Evolutionary conservation across 2,888 invertebrate species (phyloP), one percentile per base, ranked within the genome.

Genomic region (Ophion obscuratus): DNA sequence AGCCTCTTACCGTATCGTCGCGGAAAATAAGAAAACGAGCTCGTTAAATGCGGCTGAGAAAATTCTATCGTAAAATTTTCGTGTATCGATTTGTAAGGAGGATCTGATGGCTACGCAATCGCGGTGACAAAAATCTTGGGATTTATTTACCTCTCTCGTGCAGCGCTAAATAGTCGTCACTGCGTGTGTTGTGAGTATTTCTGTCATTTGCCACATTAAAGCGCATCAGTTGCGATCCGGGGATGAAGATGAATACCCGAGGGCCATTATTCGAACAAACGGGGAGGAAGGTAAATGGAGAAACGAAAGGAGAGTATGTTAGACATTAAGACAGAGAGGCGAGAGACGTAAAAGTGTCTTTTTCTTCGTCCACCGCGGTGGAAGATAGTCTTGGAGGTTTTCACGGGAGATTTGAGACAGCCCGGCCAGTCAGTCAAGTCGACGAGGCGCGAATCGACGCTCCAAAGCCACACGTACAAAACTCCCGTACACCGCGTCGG

Each of bases 401-500:
- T 87, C 87, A 88, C 84, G 86, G 84, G 71, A 87, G 86, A 85
- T 87, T 86, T 87, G 77, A 76, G 74, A 82, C 87, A 87, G 74
- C 80, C 87, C 59, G 84, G 81, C 80, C 86, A 82, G 84, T 86
- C 86, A 87, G 85, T 87, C 87, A 87, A 84, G 84, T 83, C 85
- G 85, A 80, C 85, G 83, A 85, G 87, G 84, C 87, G 85, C 83
- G 81, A 87, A 88, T 89, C 89, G 86, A 88, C 87, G 73, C 76
- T 62, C 75, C 85, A 84, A 78, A 88, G 77, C 73, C 62, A 61
- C 79, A 83, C 73, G 81, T 83, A 64, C 83, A 84, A 87, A 84
- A 84, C 81, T 76, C 73, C 53, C 77, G 31, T 66, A 36, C 57
- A 57, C 64, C 44, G 61, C 73, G 59, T 27, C 57, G 44, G 27